Evolutionary conservation across 2,113 vertebrate genomes (phyloP), one percentile per base, ranked within the genome.

Genomic region (Myrmecobius fasciatus): DNA sequence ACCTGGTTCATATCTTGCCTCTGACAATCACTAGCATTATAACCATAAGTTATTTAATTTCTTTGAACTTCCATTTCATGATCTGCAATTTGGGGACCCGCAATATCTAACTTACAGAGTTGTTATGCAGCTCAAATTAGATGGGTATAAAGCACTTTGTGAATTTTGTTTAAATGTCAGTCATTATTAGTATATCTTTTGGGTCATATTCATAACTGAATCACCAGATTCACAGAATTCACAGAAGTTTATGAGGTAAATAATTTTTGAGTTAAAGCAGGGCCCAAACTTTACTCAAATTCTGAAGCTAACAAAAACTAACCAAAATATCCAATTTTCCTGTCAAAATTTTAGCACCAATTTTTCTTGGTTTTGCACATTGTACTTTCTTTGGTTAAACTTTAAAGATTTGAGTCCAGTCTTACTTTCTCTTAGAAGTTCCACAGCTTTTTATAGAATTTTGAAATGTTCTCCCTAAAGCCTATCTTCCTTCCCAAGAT

Each of bases 301-400:
- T 75, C 20, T 92, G 25, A 91, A 91, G 91, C n/a, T 91, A 89
- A 67, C 2, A 94, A 94, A n/a, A 93, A 96, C 67, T 48, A 92
- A 47, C 28, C 12, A 49, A 48, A 93, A 8, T 92, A 56, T 11
- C 89, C 52, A 53, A 0, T 90, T 83, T 93, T 6, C 14, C 56
- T 52, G 51, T 75, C 52, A 90, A 48, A 49, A 52, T 54, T 93
- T 43, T 94, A 48, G 43, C 2, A 90, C 4, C 49, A 43, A 95
- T 25, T 25, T 54, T n/a, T 92, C 53, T 95, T 48, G 89, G 54
- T 90, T 52, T 60, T 89, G 9, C 91, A 94, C 43, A 10, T 2
- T 91, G 95, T 89, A 8, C 52, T 93, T 95, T 75, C 90, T 83
- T 93, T 31, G 31, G 5, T 11, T 56, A 53, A 89, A 92, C n/a